Conservation (phyloP, 2,888 invertebrate species). For the Stenodera caucasica region DNA sequence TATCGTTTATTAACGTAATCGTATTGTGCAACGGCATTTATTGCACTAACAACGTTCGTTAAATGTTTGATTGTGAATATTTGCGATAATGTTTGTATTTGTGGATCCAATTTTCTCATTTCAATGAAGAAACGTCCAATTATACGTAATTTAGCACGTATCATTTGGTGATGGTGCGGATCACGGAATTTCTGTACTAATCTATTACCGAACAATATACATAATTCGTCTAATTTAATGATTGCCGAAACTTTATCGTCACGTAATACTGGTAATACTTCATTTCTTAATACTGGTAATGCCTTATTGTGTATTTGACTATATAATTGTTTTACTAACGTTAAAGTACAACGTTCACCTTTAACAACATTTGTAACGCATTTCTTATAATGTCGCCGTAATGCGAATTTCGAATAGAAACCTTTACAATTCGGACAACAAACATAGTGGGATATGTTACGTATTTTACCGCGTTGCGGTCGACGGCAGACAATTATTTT, state of each 20-base stretch:
- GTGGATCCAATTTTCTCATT: slow-evolving; percentile 1
- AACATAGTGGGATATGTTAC: not conserved
- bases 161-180: slow-evolving; percentile 6
- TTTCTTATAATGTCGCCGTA: not conserved
- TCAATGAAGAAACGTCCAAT: slow-evolving; percentile 1
- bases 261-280: not conserved
- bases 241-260: slow-evolving; percentile 1
- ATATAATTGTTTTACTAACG: not conserved
- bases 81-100: not conserved
- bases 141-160: slow-evolving; percentile 1
- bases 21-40: slow-evolving; percentile 1
- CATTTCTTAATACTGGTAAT: not conserved
- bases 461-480: not conserved
- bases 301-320: not conserved
- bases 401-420: slow-evolving; percentile 5
- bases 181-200: slow-evolving; percentile 6
- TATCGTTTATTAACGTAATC: slow-evolving; percentile 4
- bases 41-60: not conserved
- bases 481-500: slow-evolving; percentile 1
- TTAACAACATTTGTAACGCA: slow-evolving; percentile 1
- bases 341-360: slow-evolving; percentile 5
- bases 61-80: not conserved
- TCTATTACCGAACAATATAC: slow-evolving; percentile 5
- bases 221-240: slow-evolving; percentile 6
- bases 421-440: slow-evolving; percentile 6